A percentile compares a stretch with the other conserved stretches of the same genome.
Evolutionary conservation across 1,140 invertebrate species (phyloP).

Genomic region (Sarcophaga peregrina): DNA sequence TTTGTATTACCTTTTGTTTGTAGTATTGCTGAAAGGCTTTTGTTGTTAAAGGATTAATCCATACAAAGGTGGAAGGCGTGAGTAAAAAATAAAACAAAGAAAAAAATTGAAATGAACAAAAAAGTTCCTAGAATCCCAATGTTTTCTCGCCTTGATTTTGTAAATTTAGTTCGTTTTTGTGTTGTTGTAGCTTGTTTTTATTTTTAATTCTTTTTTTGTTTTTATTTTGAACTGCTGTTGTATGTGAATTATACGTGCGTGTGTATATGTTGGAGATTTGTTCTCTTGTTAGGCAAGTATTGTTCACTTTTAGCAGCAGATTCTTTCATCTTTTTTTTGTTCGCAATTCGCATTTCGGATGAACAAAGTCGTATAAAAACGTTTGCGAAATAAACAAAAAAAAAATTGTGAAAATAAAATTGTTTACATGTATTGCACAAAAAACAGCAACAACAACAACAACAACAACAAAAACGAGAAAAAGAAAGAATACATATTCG

Average conservation of each 20-base stretch:
- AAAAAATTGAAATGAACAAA: not conserved
- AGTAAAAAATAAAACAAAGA: not conserved
- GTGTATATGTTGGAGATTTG: too few species aligned
- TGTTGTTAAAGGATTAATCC: constrained; percentile 16
- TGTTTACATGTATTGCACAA: too few species aligned
- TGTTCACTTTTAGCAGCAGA: too few species aligned
- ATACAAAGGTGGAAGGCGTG: constrained; percentile 10
- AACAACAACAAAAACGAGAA: too few species aligned
- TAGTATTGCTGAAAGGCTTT: constrained; percentile 3
- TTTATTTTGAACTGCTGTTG: too few species aligned
- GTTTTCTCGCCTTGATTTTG: constrained; percentile 18
- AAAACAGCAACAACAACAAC: too few species aligned
- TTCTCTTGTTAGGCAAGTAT: too few species aligned
- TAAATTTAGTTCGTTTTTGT: not conserved
- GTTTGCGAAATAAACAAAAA: too few species aligned
- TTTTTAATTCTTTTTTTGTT: too few species aligned
- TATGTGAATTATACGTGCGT: too few species aligned
- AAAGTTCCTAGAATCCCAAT: not conserved
- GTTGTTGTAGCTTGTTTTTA: too few species aligned
- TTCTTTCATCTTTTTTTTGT: not conserved
- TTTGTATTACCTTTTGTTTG: not conserved
- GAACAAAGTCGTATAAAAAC: not conserved
- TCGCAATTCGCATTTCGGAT: not conserved
- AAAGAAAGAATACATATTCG: not conserved
- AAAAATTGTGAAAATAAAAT: too few species aligned